Conservation (phyloP, 2,113 vertebrate genomes). For the Acanthisitta chloris region DNA sequence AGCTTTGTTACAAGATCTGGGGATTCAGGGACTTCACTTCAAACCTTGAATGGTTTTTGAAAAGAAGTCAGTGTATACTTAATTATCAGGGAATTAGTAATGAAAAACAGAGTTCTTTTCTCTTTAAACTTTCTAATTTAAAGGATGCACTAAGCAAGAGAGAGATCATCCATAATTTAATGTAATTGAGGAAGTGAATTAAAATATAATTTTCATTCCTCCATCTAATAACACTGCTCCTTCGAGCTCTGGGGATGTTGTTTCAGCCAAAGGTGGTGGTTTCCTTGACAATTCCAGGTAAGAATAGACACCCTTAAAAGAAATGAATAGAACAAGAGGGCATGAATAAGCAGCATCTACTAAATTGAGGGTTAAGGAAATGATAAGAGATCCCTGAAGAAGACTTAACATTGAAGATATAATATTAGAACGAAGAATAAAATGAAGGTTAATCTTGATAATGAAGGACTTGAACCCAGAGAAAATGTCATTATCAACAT, state of each 20-base stretch:
- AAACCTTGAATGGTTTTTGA: not conserved
- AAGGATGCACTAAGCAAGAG: conserved; percentile 16
- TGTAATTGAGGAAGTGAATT: conserved; percentile 35
- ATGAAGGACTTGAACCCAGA: not conserved
- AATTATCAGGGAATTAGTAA: conserved; percentile 32
- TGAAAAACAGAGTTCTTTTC: not conserved
- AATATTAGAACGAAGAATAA: conserved; percentile 16
- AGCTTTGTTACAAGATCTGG: not conserved
- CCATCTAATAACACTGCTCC: not conserved
- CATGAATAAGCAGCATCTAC: not conserved
- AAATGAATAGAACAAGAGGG: not conserved
- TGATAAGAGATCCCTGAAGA: conserved; percentile 21
- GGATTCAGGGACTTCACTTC: not conserved
- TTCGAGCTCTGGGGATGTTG: not conserved
- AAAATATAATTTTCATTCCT: conserved; percentile 10
- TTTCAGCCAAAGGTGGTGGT: not conserved
- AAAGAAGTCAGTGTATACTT: not conserved
- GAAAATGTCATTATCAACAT: not conserved
- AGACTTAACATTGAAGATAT: conserved; percentile 12
- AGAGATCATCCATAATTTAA: conserved; percentile 46
- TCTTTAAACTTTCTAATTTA: conserved; percentile 34
- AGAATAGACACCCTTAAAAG: not conserved
- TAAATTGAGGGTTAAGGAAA: not conserved
- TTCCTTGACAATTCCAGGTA: conserved; percentile 4
- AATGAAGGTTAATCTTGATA: conserved; percentile 31